Evolutionary conservation across 2,797 vertebrate species (phyloP).

Genomic region (Chaetodon trifasciatus): DNA sequence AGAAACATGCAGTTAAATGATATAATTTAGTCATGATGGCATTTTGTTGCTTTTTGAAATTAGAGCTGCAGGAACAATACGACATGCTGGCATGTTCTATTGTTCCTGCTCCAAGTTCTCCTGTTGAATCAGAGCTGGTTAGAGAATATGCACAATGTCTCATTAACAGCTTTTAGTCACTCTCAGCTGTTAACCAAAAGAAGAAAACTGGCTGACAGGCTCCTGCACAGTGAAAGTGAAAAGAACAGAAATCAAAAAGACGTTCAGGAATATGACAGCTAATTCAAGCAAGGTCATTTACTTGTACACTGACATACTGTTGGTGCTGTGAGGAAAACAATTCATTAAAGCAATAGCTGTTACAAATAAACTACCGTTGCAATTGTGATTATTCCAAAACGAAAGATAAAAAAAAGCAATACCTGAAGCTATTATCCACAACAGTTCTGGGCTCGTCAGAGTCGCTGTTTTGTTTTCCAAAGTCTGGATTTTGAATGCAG

Average conservation of each 20-base stretch:
- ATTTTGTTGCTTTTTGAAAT: constrained; percentile 50
- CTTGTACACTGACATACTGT: constrained; percentile 17
- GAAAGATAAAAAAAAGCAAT: constrained; percentile 38
- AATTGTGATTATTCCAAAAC: constrained; percentile 34
- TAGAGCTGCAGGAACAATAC: constrained; percentile 20
- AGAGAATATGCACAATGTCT: constrained; percentile 66
- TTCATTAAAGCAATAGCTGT: constrained; percentile 43
- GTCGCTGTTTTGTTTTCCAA: constrained; percentile 46
- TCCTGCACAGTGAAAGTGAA: constrained; percentile 25
- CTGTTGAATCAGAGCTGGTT: constrained; percentile 58
- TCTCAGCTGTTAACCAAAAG: constrained; percentile 48
- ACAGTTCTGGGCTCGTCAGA: constrained; percentile 42
- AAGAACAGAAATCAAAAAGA: constrained; percentile 41
- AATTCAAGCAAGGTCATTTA: constrained; percentile 47
- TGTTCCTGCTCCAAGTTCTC: constrained; percentile 54
- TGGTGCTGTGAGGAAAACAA: constrained; percentile 31
- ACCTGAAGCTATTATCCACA: constrained; percentile 52
- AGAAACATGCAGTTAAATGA: constrained; percentile 23
- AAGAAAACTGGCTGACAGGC: constrained; percentile 44
- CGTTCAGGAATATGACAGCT: constrained; percentile 28
- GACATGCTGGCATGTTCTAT: constrained; percentile 54
- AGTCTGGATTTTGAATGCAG: constrained; percentile 48
- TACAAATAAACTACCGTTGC: constrained; percentile 42
- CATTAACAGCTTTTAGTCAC: constrained; percentile 70
- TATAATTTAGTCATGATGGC: constrained; percentile 13